Base-by-base conservation (phyloP, 1,140 invertebrate species). In the Spodoptera litura region DNA sequence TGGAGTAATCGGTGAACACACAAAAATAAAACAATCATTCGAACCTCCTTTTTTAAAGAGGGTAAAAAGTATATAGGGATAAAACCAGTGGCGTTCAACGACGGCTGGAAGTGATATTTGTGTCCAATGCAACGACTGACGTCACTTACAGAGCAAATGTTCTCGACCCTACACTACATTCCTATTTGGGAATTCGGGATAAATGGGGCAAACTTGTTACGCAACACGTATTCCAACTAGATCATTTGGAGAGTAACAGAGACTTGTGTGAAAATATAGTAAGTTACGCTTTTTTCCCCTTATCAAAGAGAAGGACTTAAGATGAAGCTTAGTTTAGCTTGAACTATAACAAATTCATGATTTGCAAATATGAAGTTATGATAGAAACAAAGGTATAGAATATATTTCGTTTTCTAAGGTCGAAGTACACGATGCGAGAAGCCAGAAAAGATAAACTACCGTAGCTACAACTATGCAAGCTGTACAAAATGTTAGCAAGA, bases 81-180 rank as follows among this genome's bases (percentile, higher is more conserved):
- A 49, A 51, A 49, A 49, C 25, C 38, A 20, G 38, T 64, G 38
- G 8, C 62, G 12, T 20, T 20, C 59, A 38, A 9, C 13, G 13
- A 44, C n/a, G 55, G 12, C 31, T 62, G 8, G 49, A 11, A 62
- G 13, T 20, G 49, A 27, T n/a, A 70, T 70, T 70, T 70, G 20
- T 52, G 66, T 53, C 25, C 66, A 70, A 52, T 70, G 66, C 66
- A 70, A 31, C 49, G 49, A 53, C 53, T 70, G 62, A 66, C 62
- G 62, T 66, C 38, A 66, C 3, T 25, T 49, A 38, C 35, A 66
- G 62, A 38, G 15, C 15, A 38, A 66, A 20, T 66, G 15, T 49
- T 38, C 8, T 25, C 5, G 38, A 49, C n/a, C 20, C 62, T 3
- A 20, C 62, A 38, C 62, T 3, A 20, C 62, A 38, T 66, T 25